Evolutionary conservation across 1,140 invertebrate species (phyloP).

Genomic region (Nasonia vitripennis): DNA sequence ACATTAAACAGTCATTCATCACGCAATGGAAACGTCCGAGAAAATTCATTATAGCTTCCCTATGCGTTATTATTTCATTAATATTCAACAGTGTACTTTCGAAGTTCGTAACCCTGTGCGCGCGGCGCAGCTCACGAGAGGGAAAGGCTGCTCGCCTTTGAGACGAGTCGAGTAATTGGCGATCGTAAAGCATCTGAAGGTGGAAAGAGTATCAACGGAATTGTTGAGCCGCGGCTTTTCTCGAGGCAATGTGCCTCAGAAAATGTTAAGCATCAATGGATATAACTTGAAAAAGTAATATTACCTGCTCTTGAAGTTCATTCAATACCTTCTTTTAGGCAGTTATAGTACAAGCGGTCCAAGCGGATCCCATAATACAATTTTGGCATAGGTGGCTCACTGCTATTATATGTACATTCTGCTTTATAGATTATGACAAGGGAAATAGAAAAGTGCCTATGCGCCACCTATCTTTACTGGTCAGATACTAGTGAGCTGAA

Average conservation of each 20-base stretch:
- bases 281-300: no score
- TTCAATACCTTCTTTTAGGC: no score
- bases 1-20: background rate
- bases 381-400: no score
- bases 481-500: no score
- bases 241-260: background rate
- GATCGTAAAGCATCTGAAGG: slow-evolving; percentile 67
- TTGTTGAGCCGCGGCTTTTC: slow-evolving; percentile 54
- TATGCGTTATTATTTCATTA: background rate
- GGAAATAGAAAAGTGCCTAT: no score
- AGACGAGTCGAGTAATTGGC: slow-evolving; percentile 61
- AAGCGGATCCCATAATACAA: no score
- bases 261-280: no score
- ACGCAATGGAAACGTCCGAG: background rate
- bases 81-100: slow-evolving; percentile 45
- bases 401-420: no score
- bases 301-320: no score
- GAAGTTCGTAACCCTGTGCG: background rate
- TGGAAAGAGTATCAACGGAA: slow-evolving; percentile 64
- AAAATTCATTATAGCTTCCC: background rate
- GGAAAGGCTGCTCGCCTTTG: slow-evolving; percentile 27
- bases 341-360: no score
- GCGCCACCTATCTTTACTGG: no score
- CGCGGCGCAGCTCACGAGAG: background rate
- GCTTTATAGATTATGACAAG: no score